Percentiles rank a stretch among this genome's conserved stretches.
phyloP scores from a whole-genome alignment of 2,888 invertebrate species.

The Drosophila anomelani region DNA sequence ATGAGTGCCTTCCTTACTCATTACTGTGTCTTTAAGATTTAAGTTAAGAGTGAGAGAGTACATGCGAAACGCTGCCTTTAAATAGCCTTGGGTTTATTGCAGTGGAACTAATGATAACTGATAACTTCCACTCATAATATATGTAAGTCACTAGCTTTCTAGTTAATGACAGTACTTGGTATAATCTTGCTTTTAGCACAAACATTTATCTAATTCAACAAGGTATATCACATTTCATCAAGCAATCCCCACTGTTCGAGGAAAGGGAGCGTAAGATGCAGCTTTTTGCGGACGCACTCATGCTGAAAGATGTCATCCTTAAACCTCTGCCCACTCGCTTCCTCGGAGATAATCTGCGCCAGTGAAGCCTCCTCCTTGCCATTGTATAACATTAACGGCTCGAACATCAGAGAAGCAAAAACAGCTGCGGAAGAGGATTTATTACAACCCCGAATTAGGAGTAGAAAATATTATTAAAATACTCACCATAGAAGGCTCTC shows the following conservation, averaged over 20 bases:
- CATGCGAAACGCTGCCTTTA: not conserved
- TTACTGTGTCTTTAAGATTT: not conserved
- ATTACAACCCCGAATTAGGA: not conserved
- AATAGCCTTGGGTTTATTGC: constrained; percentile 4
- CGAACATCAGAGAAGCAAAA: constrained; percentile 72
- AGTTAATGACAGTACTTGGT: not conserved
- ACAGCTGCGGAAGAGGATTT: constrained; percentile 59
- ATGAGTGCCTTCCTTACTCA: not conserved
- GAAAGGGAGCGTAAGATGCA: constrained; percentile 75
- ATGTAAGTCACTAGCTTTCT: not conserved
- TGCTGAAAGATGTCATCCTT: constrained; percentile 72
- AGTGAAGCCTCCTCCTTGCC: constrained; percentile 79
- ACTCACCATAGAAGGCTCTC: constrained; percentile 60
- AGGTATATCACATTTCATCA: constrained; percentile 61
- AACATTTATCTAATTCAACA: not conserved
- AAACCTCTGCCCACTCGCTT: constrained; percentile 70
- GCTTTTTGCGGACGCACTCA: constrained; percentile 69
- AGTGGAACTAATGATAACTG: not conserved
- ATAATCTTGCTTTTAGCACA: not conserved
- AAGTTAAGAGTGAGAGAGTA: not conserved
- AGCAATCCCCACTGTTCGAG: constrained; percentile 81
- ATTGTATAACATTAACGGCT: constrained; percentile 77
- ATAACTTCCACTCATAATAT: not conserved
- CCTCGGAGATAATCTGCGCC: constrained; percentile 63
- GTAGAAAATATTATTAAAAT: not conserved